phyloP scores from a whole-genome alignment of 1,140 invertebrate genomes.

The Drosophila bipectinata region DNA sequence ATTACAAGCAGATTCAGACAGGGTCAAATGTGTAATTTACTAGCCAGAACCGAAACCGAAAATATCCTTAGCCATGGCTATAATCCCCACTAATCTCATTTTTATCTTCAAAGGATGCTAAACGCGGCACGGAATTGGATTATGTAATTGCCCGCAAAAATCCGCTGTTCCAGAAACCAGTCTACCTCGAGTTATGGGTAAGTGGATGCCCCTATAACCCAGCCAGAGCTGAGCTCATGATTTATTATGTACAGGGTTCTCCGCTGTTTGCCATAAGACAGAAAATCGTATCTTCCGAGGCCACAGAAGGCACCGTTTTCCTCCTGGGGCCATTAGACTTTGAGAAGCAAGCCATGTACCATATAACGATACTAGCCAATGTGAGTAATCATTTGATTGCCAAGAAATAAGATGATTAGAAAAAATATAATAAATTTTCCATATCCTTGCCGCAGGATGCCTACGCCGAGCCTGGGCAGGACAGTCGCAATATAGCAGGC shows the following conservation, averaged over 20 bases:
- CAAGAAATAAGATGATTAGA: not conserved
- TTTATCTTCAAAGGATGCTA: constrained; percentile 87
- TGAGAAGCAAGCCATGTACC: constrained; percentile 93
- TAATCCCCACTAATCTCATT: constrained; percentile 23
- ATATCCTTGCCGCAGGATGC: constrained; percentile 88
- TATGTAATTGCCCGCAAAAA: constrained; percentile 92
- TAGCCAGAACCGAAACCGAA: not conserved
- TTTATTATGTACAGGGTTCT: constrained; percentile 85
- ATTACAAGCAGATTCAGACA: constrained; percentile 41
- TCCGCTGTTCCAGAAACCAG: constrained; percentile 89
- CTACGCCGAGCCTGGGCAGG: constrained; percentile 90
- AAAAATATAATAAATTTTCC: not conserved
- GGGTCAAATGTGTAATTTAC: constrained; percentile 47
- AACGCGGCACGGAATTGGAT: constrained; percentile 91
- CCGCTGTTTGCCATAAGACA: constrained; percentile 91
- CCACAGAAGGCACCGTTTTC: constrained; percentile 90
- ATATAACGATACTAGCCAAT: constrained; percentile 91
- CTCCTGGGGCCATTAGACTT: constrained; percentile 91
- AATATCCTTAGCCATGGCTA: constrained; percentile 19
- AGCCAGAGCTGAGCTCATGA: constrained; percentile 1
- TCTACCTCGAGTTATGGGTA: constrained; percentile 91
- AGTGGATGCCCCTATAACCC: constrained; percentile 38
- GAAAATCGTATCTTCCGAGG: constrained; percentile 88
- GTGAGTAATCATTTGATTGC: constrained; percentile 85
- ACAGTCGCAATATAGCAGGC: constrained; percentile 93